These are phyloP conservation scores for Morus bassanus DNA, from an alignment of 2,797 vertebrate genomes.

Conservation along the genomic window DNA sequence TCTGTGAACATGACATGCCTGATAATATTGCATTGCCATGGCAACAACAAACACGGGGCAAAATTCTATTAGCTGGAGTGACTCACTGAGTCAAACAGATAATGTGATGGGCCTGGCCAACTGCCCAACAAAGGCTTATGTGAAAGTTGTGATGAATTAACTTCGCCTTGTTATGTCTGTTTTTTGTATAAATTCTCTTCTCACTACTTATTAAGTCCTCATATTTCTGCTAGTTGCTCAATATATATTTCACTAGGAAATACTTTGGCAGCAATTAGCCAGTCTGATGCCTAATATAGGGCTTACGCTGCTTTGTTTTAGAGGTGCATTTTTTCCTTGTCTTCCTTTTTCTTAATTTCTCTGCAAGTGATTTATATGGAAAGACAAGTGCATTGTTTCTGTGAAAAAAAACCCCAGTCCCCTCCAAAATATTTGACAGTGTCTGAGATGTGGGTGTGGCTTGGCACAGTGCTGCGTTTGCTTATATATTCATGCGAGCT, in stretches of 20 bases:
- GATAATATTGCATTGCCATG: conserved; percentile 84
- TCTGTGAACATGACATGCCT: conserved; percentile 86
- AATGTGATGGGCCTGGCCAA: conserved; percentile 78
- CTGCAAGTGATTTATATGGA: conserved; percentile 10
- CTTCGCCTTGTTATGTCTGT: conserved; percentile 72
- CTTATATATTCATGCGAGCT: not conserved
- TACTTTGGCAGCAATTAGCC: conserved; percentile 39
- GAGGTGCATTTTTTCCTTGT: not conserved
- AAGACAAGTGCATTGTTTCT: conserved; percentile 4
- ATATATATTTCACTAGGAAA: not conserved
- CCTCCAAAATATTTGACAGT: conserved; percentile 26
- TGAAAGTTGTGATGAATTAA: conserved; percentile 81
- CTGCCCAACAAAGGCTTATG: conserved; percentile 78
- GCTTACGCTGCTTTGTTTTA: not conserved
- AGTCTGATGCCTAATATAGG: not conserved
- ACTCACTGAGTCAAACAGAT: conserved; percentile 84
- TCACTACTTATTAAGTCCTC: conserved; percentile 54
- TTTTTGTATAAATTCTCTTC: conserved; percentile 61
- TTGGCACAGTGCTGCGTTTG: not conserved
- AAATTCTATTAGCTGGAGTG: conserved; percentile 84
- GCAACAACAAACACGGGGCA: conserved; percentile 87
- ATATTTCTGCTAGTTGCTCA: conserved; percentile 59
- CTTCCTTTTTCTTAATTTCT: conserved; percentile 6
- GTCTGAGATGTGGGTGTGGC: not conserved
- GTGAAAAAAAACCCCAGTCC: not conserved